Evolutionary conservation across 2,888 invertebrate species (phyloP), one percentile per base, ranked within the genome.

Genomic region (Drosophila maculinotata): DNA sequence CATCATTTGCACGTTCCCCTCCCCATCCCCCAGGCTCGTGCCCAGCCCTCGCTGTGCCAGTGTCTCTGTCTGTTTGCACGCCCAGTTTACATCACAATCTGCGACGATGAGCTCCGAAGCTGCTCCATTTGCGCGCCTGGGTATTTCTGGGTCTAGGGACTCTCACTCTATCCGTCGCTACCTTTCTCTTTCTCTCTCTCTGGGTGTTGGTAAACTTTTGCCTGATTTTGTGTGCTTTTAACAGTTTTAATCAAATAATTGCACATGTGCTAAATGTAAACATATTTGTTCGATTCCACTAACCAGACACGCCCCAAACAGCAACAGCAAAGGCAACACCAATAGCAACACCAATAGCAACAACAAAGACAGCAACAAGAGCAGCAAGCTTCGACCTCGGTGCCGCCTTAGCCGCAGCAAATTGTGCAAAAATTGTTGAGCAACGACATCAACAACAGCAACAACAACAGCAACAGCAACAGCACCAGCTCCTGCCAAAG

Each of bases 161-260:
- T 5, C 33, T 30, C 30, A 15, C 20, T 41, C 12, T 31, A 30
- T 17, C 25, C n/a, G n/a, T 38, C 10, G 26, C 47, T 51, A 33
- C 15, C 20, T 47, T 31, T 52, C 39, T 20, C 48, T 25, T 38
- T 23, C 30, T 15, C 33, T 33, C n/a, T 47, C 9, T 38, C 36
- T 58, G 80, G 78, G 76, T 81, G 81, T 83, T 76, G 78, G 78
- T 73, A 78, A 87, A 83, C 83, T 84, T 87, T 86, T 86, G 86
- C 78, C 79, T 88, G 89, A 87, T 88, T 88, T 89, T 88, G 89
- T 89, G 89, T 87, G 81, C 82, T 88, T 87, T 89, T 89, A 88
- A 87, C 89, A 89, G 89, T 90, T 90, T 84, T 89, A 90, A 89
- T 89, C 89, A 89, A 89, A 89, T 89, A 89, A 89, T 90, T 89